phyloP scores from a whole-genome alignment of 2,113 vertebrate genomes.

The Upupa epops region DNA sequence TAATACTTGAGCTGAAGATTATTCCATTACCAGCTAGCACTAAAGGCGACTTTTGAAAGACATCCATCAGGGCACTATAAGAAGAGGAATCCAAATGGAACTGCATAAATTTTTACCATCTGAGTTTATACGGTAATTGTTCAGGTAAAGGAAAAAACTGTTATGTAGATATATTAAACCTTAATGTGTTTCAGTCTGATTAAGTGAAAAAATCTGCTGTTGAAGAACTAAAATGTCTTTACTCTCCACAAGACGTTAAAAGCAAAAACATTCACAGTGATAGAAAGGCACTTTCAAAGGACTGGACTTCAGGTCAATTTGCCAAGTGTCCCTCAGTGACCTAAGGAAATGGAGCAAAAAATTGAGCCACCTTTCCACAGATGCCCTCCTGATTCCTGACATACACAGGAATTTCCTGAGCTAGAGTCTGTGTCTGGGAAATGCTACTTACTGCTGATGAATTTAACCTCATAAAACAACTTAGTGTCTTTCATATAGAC shows the following conservation, averaged over 20 bases:
- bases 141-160: background rate
- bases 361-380: background rate
- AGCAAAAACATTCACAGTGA: background rate
- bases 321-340: background rate
- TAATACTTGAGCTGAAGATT: background rate
- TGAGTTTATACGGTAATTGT: background rate
- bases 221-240: background rate
- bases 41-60: background rate
- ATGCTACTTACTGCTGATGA: background rate
- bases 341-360: background rate
- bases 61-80: background rate
- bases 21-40: background rate
- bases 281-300: background rate
- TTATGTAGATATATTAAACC: background rate
- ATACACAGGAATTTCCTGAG: background rate
- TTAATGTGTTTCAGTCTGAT: background rate
- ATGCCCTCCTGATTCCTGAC: background rate
- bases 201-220: background rate
- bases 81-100: background rate
- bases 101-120: background rate
- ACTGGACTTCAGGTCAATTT: background rate
- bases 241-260: background rate
- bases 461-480: background rate
- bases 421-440: background rate
- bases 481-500: background rate